phyloP scores from a whole-genome alignment of 2,797 vertebrate genomes.

The Poecile montanus region DNA sequence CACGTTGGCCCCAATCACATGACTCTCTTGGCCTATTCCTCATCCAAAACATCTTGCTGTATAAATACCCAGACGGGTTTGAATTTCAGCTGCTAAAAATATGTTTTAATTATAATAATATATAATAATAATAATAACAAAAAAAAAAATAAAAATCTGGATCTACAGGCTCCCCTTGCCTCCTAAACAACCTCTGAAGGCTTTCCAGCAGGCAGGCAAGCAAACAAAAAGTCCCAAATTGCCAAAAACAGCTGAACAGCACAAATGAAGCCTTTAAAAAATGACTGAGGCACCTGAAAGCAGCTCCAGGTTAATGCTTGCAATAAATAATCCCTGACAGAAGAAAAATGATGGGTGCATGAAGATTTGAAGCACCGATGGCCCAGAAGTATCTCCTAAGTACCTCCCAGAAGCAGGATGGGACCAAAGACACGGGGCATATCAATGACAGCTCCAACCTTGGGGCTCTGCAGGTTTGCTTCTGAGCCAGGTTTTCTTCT shows the following conservation, averaged over 20 bases:
- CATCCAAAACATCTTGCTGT: slow-evolving; percentile 73
- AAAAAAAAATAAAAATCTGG: background rate
- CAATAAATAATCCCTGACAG: background rate
- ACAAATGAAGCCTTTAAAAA: background rate
- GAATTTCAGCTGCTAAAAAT: slow-evolving; percentile 72
- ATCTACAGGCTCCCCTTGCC: background rate
- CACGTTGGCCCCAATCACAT: slow-evolving; percentile 66
- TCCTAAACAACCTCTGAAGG: slow-evolving; percentile 38
- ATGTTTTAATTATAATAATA: slow-evolving; percentile 55
- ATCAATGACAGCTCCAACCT: background rate
- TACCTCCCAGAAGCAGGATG: background rate
- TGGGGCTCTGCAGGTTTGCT: background rate
- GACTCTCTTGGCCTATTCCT: slow-evolving; percentile 72
- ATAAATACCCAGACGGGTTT: slow-evolving; percentile 74
- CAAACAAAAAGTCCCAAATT: slow-evolving; percentile 30
- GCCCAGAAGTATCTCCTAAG: background rate
- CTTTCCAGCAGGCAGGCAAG: background rate
- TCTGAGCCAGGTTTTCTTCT: background rate
- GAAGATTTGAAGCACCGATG: background rate
- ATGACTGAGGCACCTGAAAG: background rate
- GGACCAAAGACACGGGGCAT: background rate
- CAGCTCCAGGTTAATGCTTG: background rate
- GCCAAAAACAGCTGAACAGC: background rate
- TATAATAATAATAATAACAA: slow-evolving; percentile 28
- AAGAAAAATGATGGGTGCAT: background rate